Evolutionary conservation across 2,113 vertebrate genomes (phyloP).

Genomic region (Syrrhaptes paradoxus): DNA sequence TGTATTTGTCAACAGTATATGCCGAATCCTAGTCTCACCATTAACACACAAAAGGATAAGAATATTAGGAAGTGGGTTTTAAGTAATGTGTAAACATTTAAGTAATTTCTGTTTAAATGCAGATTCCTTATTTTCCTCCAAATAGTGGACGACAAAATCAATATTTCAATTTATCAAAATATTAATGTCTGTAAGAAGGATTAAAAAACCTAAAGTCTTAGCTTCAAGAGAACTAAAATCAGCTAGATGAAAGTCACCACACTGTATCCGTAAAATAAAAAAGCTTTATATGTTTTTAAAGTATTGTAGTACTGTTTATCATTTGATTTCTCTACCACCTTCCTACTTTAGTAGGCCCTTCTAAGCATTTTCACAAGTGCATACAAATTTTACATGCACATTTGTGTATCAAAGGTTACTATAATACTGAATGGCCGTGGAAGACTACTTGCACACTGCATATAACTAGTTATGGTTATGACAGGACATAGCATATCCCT

Average conservation of each 20-base stretch:
- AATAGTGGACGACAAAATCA: neutral
- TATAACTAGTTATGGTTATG: accelerated
- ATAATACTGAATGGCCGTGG: neutral
- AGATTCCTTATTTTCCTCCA: neutral
- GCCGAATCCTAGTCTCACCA: neutral
- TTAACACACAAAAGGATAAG: neutral
- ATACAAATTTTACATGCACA: neutral
- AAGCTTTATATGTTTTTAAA: neutral
- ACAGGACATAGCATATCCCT: neutral
- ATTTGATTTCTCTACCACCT: neutral
- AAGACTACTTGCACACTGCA: neutral
- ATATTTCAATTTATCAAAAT: neutral
- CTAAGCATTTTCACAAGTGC: neutral
- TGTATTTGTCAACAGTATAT: neutral
- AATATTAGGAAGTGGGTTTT: neutral
- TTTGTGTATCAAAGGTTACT: neutral
- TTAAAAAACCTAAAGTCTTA: neutral
- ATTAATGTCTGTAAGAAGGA: neutral
- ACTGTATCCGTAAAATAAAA: neutral
- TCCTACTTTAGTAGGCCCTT: neutral
- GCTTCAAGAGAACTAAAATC: neutral
- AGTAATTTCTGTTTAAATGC: neutral
- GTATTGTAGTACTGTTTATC: neutral
- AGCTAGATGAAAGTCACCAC: neutral
- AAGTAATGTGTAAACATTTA: neutral